Conservation (phyloP, 2,113 vertebrate genomes). For the Paraplagusia blochii region DNA sequence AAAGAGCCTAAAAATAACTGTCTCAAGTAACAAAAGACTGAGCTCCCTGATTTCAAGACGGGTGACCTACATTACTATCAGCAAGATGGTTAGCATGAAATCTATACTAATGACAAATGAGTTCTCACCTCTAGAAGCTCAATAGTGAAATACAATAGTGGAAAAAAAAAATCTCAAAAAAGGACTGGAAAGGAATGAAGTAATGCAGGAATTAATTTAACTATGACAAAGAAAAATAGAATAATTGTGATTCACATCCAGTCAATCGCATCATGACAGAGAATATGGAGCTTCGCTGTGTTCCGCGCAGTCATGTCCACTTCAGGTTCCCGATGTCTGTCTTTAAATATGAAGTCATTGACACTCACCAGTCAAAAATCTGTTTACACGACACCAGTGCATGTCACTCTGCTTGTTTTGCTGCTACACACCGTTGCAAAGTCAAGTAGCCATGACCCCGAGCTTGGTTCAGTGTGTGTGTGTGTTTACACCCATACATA, state of each 20-base stretch:
- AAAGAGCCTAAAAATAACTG: slow-evolving; percentile 79
- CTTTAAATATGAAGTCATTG: slow-evolving; percentile 22
- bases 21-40: slow-evolving; percentile 77
- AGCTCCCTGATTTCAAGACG: slow-evolving; percentile 61
- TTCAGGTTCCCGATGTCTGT: slow-evolving; percentile 5
- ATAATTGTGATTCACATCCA: too few species aligned
- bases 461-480: slow-evolving; percentile 2
- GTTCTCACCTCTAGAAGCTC: background rate
- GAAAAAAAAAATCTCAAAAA: slow-evolving; percentile 8
- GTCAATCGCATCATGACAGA: background rate
- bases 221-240: too few species aligned
- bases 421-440: slow-evolving; percentile 2
- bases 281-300: background rate
- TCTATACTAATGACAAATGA: slow-evolving; percentile 1
- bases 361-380: slow-evolving; percentile 28
- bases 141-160: background rate
- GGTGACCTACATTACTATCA: slow-evolving; percentile 59
- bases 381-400: slow-evolving; percentile 32
- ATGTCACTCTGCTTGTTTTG: slow-evolving; percentile 20
- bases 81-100: slow-evolving; percentile 31
- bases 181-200: background rate
- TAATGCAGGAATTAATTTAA: background rate
- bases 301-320: background rate
- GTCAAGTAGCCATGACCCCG: slow-evolving; percentile 16
- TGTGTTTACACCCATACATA: background rate